A percentile compares a stretch with the other conserved stretches of the same genome.
Evolutionary conservation across 2,797 vertebrate species (phyloP).

Genomic region (Spondyliosoma cantharus): DNA sequence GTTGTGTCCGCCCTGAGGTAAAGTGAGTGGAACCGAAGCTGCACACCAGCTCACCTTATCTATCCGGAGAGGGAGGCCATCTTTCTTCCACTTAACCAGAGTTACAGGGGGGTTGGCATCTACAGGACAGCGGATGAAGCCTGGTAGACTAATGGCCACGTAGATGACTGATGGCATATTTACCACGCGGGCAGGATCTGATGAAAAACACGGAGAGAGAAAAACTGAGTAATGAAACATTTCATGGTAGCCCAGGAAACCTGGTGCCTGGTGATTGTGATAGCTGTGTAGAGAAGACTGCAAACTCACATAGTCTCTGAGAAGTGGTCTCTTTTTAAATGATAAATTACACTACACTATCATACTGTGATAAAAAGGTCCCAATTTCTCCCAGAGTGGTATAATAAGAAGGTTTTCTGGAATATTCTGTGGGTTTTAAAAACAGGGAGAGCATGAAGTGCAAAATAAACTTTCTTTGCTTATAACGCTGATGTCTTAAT

Average conservation of each 20-base stretch:
- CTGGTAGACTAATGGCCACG: slow-evolving; percentile 94
- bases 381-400: not conserved
- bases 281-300: slow-evolving; percentile 6
- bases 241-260: slow-evolving; percentile 2
- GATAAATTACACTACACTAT: not conserved
- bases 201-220: not conserved
- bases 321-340: not conserved
- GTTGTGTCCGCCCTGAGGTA: slow-evolving; percentile 1
- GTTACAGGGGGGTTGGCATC: slow-evolving; percentile 95
- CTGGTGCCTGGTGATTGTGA: slow-evolving; percentile 8
- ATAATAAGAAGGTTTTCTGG: not conserved
- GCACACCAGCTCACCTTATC: slow-evolving; percentile 80
- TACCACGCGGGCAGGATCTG: slow-evolving; percentile 96
- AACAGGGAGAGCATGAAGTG: not conserved
- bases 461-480: not conserved
- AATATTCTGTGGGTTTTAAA: not conserved
- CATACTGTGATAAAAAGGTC: too few relatives aligned
- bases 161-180: slow-evolving; percentile 98
- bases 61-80: slow-evolving; percentile 92
- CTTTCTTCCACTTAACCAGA: slow-evolving; percentile 98
- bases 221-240: not conserved
- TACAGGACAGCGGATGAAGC: slow-evolving; percentile 97
- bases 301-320: slow-evolving; percentile 11
- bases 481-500: not conserved
- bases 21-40: slow-evolving; percentile 21